Evolutionary conservation across 2,888 invertebrate genomes (phyloP), one percentile per base, ranked within the genome.

Genomic region (Junonia oenone): DNA sequence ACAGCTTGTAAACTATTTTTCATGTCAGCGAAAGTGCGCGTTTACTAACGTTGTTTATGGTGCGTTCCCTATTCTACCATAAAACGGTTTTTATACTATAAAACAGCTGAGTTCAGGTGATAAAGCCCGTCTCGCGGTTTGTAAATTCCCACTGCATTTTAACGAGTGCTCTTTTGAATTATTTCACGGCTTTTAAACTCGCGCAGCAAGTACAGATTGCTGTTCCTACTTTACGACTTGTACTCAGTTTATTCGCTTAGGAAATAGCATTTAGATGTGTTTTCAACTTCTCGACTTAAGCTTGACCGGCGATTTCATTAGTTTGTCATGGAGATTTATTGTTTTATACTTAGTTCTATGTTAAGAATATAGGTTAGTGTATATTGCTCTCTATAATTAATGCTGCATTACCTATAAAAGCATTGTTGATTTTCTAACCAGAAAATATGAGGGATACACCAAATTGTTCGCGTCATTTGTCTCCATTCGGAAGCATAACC

Each of bases 1-100:
- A 79, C 75, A 65, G 77, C 80, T 76, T 82, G 80, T 86, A 85
- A 86, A 87, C 87, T 86, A 86, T 86, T 87, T 86, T 83, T 84
- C 82, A 79, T 84, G 86, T 87, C 87, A 85, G 85, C 87, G 74
- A 83, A 85, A 85, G 80, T 79, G 73, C 76, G 76, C 77, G 75
- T 81, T 84, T 83, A 83, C 79, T 76, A 75, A 75, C 70, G 69
- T 58, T 62, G 68, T 83, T 80, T 81, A 81, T 73, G 72, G 59
- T 55, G 56, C 53, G 51, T 55, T 51, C 33, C 35, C 56, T 55
- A 51, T 57, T 61, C 56, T 45, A 61, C 47, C 38, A 47, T 53
- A 53, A 53, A 53, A 53, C 40, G 31, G 40, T 53, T 53, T 53
- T 53, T 47, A 13, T 53, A 53, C 65, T 62, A 75, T 81, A 79